Percentiles rank a stretch among this genome's conserved stretches.
These are phyloP conservation scores for Tachysurus vachellii DNA, from an alignment of 2,113 vertebrate genomes.

Conservation along the genomic window DNA sequence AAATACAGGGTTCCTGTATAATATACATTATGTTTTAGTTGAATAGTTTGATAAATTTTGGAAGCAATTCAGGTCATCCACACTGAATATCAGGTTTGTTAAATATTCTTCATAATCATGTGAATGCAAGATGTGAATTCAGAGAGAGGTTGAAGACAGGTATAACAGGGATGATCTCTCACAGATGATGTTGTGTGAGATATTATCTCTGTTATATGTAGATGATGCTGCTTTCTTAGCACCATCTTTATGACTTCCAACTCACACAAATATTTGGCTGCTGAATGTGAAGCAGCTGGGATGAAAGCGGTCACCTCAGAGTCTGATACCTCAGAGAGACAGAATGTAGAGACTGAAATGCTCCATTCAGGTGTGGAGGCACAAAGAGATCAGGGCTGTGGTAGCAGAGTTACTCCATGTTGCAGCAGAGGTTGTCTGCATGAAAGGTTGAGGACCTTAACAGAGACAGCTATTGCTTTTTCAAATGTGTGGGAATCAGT, in stretches of 20 bases:
- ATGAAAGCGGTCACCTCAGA: not conserved
- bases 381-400: not conserved
- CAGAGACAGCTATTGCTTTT: not conserved
- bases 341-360: not conserved
- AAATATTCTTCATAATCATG: not conserved
- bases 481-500: too few species aligned
- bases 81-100: not conserved
- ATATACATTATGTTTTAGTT: not conserved
- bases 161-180: too few species aligned
- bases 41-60: not conserved
- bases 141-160: not conserved
- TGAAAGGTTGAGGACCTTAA: not conserved
- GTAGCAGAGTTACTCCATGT: not conserved
- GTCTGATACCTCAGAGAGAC: not conserved
- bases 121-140: not conserved
- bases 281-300: not conserved
- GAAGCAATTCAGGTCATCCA: not conserved
- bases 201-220: not conserved
- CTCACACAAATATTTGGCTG: not conserved
- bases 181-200: not conserved
- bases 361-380: too few species aligned
- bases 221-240: not conserved
- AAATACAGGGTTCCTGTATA: not conserved
- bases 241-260: not conserved
- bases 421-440: not conserved